Evolutionary conservation across 2,113 vertebrate genomes (phyloP), one percentile per base, ranked within the genome.

Genomic region (Cercopithecus mona): DNA sequence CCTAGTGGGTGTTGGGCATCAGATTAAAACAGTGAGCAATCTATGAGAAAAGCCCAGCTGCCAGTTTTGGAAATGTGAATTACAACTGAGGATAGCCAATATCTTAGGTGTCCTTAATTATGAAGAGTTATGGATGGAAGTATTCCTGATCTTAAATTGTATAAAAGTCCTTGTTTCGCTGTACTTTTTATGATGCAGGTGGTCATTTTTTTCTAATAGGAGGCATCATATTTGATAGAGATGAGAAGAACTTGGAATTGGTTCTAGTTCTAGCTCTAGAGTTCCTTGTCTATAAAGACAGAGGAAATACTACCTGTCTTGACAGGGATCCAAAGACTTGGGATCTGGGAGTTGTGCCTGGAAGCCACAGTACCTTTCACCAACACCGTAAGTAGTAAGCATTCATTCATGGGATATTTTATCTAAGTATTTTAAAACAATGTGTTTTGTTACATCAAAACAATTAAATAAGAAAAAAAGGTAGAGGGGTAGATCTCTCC

Each of bases 361-460:
- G 25, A 43, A 92, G 55, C 20, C 73, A 92, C 10, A 90, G 1
- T 38, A 12, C 92, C 43, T 13, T 73, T 94, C 20, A 68, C 48
- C 64, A 86, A 88, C 18, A 64, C 32, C 2, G 18, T 55, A 93
- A 83, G 30, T 22, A 73, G 81, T 27, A 92, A 92, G 6, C 72
- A 94, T 92, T 92, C 27, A 82, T 76, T 96, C 83, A 48, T 43
- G 52, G 50, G 16, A 43, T 84, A 88, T 83, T 94, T 96, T 68
- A 85, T 92, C 45, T 73, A 87, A 86, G n/a, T 82, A 73, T 85
- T 75, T 87, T 82, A 79, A 93, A 89, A 90, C 11, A 90, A 32
- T 68, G 12, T 90, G 14, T 22, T 87, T 97, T 94, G 48, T 82
- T 92, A 89, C 8, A 83, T 55, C 25, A 84, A 93, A 82, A 50